Conservation (phyloP, 2,888 invertebrate species). For the Nineta flava region DNA sequence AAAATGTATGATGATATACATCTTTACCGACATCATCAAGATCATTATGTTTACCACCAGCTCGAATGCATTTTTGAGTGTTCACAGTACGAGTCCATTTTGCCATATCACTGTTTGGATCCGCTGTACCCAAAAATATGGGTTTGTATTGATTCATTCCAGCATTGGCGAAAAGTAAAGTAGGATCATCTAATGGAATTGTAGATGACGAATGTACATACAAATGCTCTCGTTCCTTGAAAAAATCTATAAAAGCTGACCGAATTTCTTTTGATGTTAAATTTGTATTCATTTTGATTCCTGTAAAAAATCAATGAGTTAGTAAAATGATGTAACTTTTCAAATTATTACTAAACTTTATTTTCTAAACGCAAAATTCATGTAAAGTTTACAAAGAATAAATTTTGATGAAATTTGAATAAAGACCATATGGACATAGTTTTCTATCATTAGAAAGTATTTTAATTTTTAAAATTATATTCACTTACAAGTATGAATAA, state of each 20-base stretch:
- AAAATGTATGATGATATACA: constrained; percentile 99
- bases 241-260: constrained; percentile 76
- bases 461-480: too few species aligned
- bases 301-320: neutral
- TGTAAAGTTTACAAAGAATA: neutral
- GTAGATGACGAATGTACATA: constrained; percentile 97
- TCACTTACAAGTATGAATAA: too few species aligned
- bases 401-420: neutral
- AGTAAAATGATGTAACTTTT: neutral
- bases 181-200: constrained; percentile 95
- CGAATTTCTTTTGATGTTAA: constrained; percentile 68
- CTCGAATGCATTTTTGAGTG: constrained; percentile 97
- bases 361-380: neutral
- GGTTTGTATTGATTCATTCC: constrained; percentile 99
- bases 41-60: constrained; percentile 99
- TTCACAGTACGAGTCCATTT: constrained; percentile 80
- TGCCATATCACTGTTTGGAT: constrained; percentile 92
- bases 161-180: constrained; percentile 93
- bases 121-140: constrained; percentile 89
- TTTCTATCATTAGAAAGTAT: too few species aligned
- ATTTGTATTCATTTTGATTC: constrained; percentile 33
- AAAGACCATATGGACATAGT: neutral
- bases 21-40: constrained; percentile 99
- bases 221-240: constrained; percentile 69
- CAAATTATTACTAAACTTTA: neutral